Base-by-base conservation (phyloP, 2,113 vertebrate species). In the Lichenostomus cassidix region DNA sequence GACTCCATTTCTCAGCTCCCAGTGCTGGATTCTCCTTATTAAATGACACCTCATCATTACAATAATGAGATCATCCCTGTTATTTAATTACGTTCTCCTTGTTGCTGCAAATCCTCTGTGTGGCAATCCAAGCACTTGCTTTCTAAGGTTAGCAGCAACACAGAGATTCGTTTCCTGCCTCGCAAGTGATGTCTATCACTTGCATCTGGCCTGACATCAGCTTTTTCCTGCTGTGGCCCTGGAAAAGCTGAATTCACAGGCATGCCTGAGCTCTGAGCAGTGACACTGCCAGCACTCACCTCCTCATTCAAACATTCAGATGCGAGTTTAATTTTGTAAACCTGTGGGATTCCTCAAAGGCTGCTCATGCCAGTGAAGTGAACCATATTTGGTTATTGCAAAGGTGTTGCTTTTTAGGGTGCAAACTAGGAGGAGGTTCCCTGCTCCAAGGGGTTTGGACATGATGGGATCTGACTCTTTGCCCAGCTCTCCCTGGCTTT, bases 41-140 rank as follows among this genome's bases (percentile, higher is more conserved):
- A 84, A 89, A 86, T 89, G 92, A 89, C 90, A 96, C 88, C 80
- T 96, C 89, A 62, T 95, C 76, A 89, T 95, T 96, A 95, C 91
- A 92, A 91, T 93, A 91, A 96, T 92, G 90, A 95, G 94, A 92
- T 96, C 94, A 97, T 83, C 64, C 83, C 41, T 90, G 46, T 88
- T 93, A 92, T 87, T 96, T 96, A 97, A 96, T 93, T 92, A 71
- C 80, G 35, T 92, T 86, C 90, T 92, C 90, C 92, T 90, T 96
- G 86, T 96, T 93, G 76, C 58, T 94, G 85, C 95, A 94, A 92
- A 96, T 95, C 92, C 76, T 94, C 71, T 35, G 58, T 96, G 93
- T 86, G 64, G 94, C 86, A 96, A 96, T 89, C 88, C 83, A 81
- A 90, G 77, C 7, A 28, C 90, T 93, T 75, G 92, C 95, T 97